phyloP scores from a whole-genome alignment of 2,797 vertebrate genomes.

The Sebastes glaucus region DNA sequence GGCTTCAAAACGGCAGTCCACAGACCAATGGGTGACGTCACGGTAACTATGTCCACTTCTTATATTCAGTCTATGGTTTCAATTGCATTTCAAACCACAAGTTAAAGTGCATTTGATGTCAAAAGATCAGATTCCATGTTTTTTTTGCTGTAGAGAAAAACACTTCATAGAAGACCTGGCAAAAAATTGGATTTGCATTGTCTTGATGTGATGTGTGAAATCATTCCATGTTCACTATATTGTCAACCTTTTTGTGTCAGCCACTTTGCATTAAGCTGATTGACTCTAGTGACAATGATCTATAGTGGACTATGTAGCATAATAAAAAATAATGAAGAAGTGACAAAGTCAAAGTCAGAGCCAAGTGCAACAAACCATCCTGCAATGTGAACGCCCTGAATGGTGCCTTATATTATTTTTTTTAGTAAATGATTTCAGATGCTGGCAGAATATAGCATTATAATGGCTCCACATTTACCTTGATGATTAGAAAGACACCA shows the following conservation, averaged over 20 bases:
- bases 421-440: background rate
- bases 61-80: background rate
- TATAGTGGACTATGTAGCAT: background rate
- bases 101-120: background rate
- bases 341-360: background rate
- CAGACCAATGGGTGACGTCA: too few relatives aligned
- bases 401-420: background rate
- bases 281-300: background rate
- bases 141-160: background rate
- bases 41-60: too few relatives aligned
- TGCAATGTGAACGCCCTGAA: background rate
- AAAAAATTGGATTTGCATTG: background rate
- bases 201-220: background rate
- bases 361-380: background rate
- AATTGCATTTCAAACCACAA: background rate
- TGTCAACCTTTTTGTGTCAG: background rate
- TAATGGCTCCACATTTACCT: conserved; percentile 77
- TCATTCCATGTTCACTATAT: background rate
- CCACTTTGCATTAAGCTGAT: background rate
- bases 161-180: background rate
- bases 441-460: background rate
- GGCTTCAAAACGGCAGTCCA: too few relatives aligned
- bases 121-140: background rate
- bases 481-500: conserved; percentile 86
- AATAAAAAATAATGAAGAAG: background rate